Evolutionary conservation across 2,888 invertebrate species (phyloP), one percentile per base, ranked within the genome.

Genomic region (Parnassius apollo): DNA sequence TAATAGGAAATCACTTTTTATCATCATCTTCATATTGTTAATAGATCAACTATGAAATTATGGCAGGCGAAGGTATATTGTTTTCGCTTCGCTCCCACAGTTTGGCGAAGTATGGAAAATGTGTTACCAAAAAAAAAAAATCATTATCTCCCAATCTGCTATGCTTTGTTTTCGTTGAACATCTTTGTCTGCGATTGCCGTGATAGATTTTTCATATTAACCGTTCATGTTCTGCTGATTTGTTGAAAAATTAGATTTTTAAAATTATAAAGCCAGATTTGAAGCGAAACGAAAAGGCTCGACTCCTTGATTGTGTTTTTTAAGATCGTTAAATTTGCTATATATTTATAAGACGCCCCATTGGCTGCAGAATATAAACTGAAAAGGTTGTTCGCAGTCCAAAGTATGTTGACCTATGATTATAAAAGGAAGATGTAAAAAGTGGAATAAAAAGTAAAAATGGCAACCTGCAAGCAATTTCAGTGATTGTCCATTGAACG

Each of bases 41-140:
- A 79, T 81, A 79, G 80, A 85, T 85, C 83, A 76, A 81, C 85
- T 87, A 88, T 86, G 84, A 91, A 90, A 90, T 89, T 86, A 85
- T 82, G 77, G 71, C 77, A 73, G 77, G 78, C 81, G 76, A 73
- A 71, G 72, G 72, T 76, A 77, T 76, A 86, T 88, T 87, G 85
- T 87, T 82, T 82, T 80, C 85, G 81, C 79, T 78, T 66, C 75
- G 75, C 78, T 83, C 83, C 78, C 83, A 81, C 75, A 80, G 72
- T 75, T 80, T 78, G 71, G 75, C 75, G 74, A 73, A 71, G 72
- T 71, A 74, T 72, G 72, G 71, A 82, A 64, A 84, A 85, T 84
- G 76, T 82, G 80, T 83, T 82, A 83, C 81, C 78, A 81, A 80
- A 82, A 76, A 86, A 85, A 83, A 78, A 86, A 85, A 83, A 78